phyloP scores from a whole-genome alignment of 2,797 vertebrate species.

The Rhincodon typus region DNA sequence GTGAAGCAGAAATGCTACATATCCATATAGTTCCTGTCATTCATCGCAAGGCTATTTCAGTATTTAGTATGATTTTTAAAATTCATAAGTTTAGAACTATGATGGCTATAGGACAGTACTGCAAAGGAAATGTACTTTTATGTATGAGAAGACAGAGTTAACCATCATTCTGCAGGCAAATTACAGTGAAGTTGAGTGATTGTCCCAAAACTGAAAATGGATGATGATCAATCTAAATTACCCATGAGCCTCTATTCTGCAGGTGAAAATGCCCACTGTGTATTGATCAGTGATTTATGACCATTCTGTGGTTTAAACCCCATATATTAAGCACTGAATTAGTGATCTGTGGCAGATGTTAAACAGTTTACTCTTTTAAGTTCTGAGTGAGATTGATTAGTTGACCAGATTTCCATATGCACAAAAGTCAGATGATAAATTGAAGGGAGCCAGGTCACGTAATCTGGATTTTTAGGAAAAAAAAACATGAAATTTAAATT shows the following conservation, averaged over 20 bases:
- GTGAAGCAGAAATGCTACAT: background rate
- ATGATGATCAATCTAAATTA: background rate
- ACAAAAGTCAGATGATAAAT: background rate
- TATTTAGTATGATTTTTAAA: background rate
- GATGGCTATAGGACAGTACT: background rate
- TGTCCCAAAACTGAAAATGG: background rate
- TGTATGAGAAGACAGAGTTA: background rate
- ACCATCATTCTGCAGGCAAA: background rate
- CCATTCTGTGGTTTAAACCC: background rate
- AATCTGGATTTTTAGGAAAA: background rate
- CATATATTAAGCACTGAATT: background rate
- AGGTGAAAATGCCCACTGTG: background rate
- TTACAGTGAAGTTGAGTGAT: background rate
- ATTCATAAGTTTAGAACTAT: background rate
- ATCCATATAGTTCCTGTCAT: background rate
- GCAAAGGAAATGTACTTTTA: background rate
- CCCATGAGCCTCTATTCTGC: background rate
- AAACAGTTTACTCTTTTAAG: background rate
- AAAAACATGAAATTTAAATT: background rate
- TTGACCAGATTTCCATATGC: background rate
- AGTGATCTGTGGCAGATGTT: background rate
- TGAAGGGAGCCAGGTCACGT: background rate
- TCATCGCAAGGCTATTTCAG: background rate
- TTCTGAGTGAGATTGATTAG: conserved; percentile 12
- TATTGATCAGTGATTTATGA: background rate